Conservation (phyloP, 2,113 vertebrate species). For the Sceloporus undulatus region DNA sequence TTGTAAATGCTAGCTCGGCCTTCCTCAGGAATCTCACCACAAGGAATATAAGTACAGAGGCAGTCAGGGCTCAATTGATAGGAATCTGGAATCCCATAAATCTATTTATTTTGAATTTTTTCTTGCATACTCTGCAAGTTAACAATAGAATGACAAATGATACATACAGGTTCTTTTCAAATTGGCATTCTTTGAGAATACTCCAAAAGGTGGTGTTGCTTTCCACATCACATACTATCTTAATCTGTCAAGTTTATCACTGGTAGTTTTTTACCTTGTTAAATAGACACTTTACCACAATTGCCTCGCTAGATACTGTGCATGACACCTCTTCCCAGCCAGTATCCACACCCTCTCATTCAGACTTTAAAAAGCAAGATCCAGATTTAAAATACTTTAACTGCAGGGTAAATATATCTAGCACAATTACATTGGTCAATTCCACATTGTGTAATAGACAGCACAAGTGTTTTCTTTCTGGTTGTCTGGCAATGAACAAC, state of each 20-base stretch:
- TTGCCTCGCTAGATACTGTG: background rate
- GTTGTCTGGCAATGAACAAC: too few relatives aligned
- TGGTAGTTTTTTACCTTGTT: background rate
- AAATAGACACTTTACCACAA: background rate
- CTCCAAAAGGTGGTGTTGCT: too few relatives aligned
- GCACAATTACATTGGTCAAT: too few relatives aligned
- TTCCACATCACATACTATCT: background rate
- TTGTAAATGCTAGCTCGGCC: slow-evolving; percentile 85
- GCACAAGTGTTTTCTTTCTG: too few relatives aligned
- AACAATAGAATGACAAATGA: background rate
- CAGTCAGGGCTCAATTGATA: background rate
- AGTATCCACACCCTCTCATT: background rate
- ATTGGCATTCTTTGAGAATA: background rate
- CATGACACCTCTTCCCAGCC: background rate
- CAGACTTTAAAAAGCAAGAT: background rate
- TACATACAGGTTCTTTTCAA: background rate
- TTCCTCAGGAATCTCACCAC: slow-evolving; percentile 82
- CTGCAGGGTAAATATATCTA: too few relatives aligned
- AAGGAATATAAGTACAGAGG: background rate
- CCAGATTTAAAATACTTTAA: too few relatives aligned
- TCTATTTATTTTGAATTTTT: background rate
- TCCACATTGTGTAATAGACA: too few relatives aligned
- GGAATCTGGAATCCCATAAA: background rate
- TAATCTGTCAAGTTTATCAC: background rate
- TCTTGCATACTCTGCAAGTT: background rate